Evolutionary conservation across 2,113 vertebrate species (phyloP).

Genomic region (Prinia subflava): DNA sequence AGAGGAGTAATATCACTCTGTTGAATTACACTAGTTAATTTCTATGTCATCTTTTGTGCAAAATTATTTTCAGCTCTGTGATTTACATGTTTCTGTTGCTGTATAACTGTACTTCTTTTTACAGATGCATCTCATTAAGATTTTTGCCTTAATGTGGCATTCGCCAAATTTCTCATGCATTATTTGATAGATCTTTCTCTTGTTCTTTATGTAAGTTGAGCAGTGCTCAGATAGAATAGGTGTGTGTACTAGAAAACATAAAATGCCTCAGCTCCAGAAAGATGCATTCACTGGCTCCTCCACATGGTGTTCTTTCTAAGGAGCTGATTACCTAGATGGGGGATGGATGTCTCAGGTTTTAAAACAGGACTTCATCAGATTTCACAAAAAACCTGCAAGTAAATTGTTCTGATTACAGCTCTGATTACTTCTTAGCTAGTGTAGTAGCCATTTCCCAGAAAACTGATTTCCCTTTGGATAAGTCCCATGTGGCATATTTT

Average conservation of each 20-base stretch:
- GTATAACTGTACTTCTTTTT: not conserved
- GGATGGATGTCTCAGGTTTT: not conserved
- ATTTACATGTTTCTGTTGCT: not conserved
- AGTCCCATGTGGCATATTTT: not conserved
- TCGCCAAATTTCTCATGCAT: not conserved
- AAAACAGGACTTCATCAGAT: not conserved
- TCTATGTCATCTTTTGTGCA: not conserved
- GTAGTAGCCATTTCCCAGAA: not conserved
- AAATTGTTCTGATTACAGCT: not conserved
- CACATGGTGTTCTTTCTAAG: not conserved
- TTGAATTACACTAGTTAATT: not conserved
- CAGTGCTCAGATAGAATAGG: not conserved
- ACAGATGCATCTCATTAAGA: not conserved
- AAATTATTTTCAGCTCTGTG: not conserved
- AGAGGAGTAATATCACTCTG: not conserved
- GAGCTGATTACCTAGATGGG: not conserved
- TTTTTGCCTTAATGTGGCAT: not conserved
- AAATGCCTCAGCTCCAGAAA: not conserved
- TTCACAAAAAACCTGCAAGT: not conserved
- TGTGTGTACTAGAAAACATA: not conserved
- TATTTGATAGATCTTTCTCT: not conserved
- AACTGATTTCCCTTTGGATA: not conserved
- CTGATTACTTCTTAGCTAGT: not conserved
- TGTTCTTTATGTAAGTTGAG: not conserved
- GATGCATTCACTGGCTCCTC: not conserved